These are phyloP conservation scores for Hephaestus fuliginosus DNA, from an alignment of 2,797 vertebrate species.

Conservation along the genomic window DNA sequence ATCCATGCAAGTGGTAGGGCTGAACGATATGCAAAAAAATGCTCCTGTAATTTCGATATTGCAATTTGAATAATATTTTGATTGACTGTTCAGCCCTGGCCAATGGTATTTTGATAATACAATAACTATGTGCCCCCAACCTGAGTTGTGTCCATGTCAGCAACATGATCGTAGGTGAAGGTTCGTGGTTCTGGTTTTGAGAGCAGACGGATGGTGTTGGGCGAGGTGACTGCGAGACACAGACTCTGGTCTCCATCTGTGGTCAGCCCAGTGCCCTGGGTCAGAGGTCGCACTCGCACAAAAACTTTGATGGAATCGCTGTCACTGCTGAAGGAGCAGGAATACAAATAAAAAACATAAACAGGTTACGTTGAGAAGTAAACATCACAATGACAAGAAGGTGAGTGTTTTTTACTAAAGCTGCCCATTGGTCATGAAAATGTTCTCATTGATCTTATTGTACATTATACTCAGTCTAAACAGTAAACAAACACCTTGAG, in stretches of 20 bases:
- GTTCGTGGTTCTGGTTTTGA: slow-evolving; percentile 94
- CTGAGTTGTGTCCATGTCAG: slow-evolving; percentile 93
- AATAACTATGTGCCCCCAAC: slow-evolving; percentile 72
- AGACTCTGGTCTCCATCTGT: slow-evolving; percentile 89
- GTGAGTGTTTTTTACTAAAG: neutral
- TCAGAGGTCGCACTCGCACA: slow-evolving; percentile 92
- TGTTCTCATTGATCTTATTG: neutral
- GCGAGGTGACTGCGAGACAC: slow-evolving; percentile 91
- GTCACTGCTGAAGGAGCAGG: slow-evolving; percentile 82
- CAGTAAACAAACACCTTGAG: neutral
- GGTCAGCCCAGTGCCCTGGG: slow-evolving; percentile 77
- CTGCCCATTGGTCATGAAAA: neutral
- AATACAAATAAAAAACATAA: neutral
- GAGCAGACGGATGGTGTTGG: slow-evolving; percentile 90
- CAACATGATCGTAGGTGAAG: slow-evolving; percentile 95
- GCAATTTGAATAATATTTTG: too few species aligned
- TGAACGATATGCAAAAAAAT: too few species aligned
- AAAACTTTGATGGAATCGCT: slow-evolving; percentile 95
- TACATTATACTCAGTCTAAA: neutral
- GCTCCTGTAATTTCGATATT: too few species aligned
- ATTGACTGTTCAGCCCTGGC: too few species aligned
- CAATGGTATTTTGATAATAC: neutral
- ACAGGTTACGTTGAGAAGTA: neutral
- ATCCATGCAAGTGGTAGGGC: neutral
- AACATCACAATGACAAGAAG: neutral